Evolutionary conservation across 1,140 invertebrate species (phyloP), one percentile per base, ranked within the genome.

Genomic region (Rhynchophorus ferrugineus): DNA sequence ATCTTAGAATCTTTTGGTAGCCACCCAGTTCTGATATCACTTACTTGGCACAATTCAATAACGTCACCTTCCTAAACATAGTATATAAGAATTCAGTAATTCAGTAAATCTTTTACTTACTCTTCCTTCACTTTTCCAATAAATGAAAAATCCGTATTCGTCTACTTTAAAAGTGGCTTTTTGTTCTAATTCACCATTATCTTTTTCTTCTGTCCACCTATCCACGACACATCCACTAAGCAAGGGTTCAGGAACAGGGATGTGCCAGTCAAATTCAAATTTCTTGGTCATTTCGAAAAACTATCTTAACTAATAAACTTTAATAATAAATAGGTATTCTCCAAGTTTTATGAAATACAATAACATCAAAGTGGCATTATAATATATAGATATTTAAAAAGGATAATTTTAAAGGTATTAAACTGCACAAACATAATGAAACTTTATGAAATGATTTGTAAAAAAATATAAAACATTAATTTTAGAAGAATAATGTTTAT

Each of bases 101-200:
- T 22, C 34, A 41, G 34, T 16, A 13, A 33, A 52, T n/a, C n/a
- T n/a, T n/a, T n/a, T 21, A 52, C 59, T 49, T 59, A 97, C 95
- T 78, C 82, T 83, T 54, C 88, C 88, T 58, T 97, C 94, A 68
- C 92, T 95, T 72, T 98, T 96, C 95, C 95, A 99, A 69, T 95
- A 95, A 56, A 99, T 91, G 74, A 98, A 99, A 76, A 98, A 99
- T 37, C 95, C 95, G 77, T 92, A 95, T 70, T 98, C 92, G 70
- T 99, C 96, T 17, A 98, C 94, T 75, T 91, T 91, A 69, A 99
- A 94, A 47, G 83, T 69, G 62, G 92, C 95, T 65, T 85, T 85
- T 44, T 85, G 75, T 70, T 98, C 95, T 33, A 90, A 78, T 57
- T 91, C 87, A 11, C 82, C 82, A 63, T 89, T 89, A 72, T 95